Evolutionary conservation across 2,888 invertebrate species (phyloP).

Genomic region (Lucinisca nassula): DNA sequence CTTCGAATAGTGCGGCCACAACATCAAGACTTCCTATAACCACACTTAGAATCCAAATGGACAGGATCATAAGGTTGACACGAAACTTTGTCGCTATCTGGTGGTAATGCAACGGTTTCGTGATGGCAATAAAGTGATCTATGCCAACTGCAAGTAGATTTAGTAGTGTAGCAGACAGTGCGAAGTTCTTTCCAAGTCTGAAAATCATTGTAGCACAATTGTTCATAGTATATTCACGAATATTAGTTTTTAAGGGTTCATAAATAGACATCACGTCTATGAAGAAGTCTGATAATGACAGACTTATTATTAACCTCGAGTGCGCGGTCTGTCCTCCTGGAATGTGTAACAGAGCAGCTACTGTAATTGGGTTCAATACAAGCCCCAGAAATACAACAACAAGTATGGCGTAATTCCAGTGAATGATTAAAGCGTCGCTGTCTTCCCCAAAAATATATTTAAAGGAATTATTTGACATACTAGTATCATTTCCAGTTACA

Average conservation of each 20-base stretch:
- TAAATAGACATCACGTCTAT: conserved; percentile 65
- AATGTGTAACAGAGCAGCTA: conserved; percentile 79
- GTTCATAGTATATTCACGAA: no score
- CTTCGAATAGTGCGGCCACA: conserved; percentile 37
- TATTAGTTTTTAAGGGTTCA: neutral
- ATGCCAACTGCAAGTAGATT: conserved; percentile 81
- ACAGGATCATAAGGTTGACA: conserved; percentile 70
- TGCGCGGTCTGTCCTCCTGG: conserved; percentile 76
- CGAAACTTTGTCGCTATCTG: conserved; percentile 67
- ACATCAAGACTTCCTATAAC: conserved; percentile 70
- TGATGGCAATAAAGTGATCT: conserved; percentile 80
- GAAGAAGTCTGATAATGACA: conserved; percentile 79
- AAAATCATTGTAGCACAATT: neutral
- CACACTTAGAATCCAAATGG: conserved; percentile 77
- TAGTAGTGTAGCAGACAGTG: conserved; percentile 77
- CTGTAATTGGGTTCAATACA: conserved; percentile 78
- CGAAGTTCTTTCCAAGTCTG: conserved; percentile 45
- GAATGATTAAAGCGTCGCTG: no score
- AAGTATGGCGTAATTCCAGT: no score
- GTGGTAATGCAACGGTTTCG: conserved; percentile 76
- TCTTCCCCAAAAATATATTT: no score
- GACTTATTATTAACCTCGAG: conserved; percentile 80
- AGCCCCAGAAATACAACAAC: conserved; percentile 66
- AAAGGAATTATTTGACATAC: no score
- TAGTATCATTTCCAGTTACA: no score